phyloP scores from a whole-genome alignment of 2,888 invertebrate genomes.

The Lasius platythorax region DNA sequence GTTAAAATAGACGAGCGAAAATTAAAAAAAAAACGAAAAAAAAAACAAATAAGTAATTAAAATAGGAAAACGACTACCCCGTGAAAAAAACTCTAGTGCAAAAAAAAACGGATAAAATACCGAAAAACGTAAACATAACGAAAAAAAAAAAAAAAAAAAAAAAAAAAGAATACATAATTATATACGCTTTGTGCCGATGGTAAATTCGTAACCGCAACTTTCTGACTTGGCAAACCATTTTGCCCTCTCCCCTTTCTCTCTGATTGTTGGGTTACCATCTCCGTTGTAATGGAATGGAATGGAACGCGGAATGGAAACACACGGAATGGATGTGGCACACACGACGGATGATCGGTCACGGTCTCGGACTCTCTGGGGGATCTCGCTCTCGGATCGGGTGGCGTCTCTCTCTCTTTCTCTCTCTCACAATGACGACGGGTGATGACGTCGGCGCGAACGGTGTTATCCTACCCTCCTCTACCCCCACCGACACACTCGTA shows the following conservation, averaged over 20 bases:
- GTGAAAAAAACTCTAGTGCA: constrained; percentile 51
- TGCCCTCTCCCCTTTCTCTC: constrained; percentile 89
- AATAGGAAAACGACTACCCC: constrained; percentile 54
- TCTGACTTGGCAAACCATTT: constrained; percentile 89
- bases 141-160: constrained; percentile 68
- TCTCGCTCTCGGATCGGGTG: constrained; percentile 43
- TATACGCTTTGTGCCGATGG: constrained; percentile 85
- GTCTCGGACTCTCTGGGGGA: constrained; percentile 72
- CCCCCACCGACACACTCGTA: constrained; percentile 75
- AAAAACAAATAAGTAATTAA: constrained; percentile 49
- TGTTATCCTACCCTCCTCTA: constrained; percentile 72
- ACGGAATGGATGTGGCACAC: constrained; percentile 78
- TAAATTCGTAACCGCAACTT: constrained; percentile 85
- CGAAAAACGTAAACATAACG: constrained; percentile 57
- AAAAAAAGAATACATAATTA: constrained; percentile 73
- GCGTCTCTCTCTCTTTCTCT: constrained; percentile 64
- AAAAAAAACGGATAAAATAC: constrained; percentile 56
- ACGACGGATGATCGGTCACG: constrained; percentile 80
- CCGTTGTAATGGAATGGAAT: constrained; percentile 86
- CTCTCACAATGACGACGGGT: constrained; percentile 59
- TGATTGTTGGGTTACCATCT: constrained; percentile 89
- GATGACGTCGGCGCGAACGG: constrained; percentile 62
- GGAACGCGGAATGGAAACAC: constrained; percentile 72
- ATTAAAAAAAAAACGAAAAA: constrained; percentile 39
- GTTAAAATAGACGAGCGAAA: constrained; percentile 56